Conservation (phyloP, 2,888 invertebrate species). For the Venusia cambrica region DNA sequence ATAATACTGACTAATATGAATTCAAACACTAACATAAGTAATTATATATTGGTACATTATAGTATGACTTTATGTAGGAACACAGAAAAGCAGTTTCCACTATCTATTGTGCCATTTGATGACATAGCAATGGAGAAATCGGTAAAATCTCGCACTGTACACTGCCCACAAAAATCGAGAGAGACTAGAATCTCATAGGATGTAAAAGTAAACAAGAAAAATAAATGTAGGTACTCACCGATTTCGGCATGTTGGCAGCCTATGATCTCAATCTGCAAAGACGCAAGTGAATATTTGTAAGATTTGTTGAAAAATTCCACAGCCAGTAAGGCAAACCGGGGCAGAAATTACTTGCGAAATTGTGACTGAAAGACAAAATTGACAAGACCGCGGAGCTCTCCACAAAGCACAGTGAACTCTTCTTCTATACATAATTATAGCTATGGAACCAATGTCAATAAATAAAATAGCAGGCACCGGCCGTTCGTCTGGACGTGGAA, state of each 20-base stretch:
- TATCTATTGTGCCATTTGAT: constrained; percentile 27
- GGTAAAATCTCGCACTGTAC: constrained; percentile 43
- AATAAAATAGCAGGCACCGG: constrained; percentile 65
- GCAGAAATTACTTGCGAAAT: constrained; percentile 47
- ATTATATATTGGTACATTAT: too few species aligned
- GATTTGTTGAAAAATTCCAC: constrained; percentile 46
- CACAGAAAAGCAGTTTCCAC: constrained; percentile 16
- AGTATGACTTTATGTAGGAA: too few species aligned
- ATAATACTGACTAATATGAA: neutral
- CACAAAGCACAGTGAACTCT: constrained; percentile 30
- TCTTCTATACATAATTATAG: constrained; percentile 44
- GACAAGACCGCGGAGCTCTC: constrained; percentile 27
- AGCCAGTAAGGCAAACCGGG: constrained; percentile 44
- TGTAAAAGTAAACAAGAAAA: neutral
- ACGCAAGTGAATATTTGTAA: constrained; percentile 47
- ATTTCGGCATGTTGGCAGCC: constrained; percentile 83
- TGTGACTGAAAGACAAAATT: constrained; percentile 42
- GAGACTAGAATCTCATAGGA: neutral
- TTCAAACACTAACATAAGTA: too few species aligned
- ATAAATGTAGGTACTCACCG: constrained; percentile 70
- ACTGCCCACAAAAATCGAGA: constrained; percentile 7
- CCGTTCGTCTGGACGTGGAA: constrained; percentile 48
- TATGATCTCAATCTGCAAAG: constrained; percentile 74
- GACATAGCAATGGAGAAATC: constrained; percentile 71
- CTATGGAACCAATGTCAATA: constrained; percentile 45